Base-by-base conservation (phyloP, 2,113 vertebrate genomes). In the Pollimyrus isidori region DNA sequence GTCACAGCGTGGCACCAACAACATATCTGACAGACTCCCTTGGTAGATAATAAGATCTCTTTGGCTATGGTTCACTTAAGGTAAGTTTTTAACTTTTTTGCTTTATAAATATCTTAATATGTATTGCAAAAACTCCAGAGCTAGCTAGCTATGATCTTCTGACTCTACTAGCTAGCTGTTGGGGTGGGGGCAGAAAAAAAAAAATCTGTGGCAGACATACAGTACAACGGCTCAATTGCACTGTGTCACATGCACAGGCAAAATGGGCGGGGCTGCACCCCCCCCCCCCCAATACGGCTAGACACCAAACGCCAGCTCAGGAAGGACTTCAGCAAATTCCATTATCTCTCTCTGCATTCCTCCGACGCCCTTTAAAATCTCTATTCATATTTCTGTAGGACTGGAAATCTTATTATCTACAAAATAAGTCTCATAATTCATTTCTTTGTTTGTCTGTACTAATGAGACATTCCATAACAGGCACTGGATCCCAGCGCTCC, bases 381-480 rank as follows among this genome's bases (percentile, higher is more conserved):
- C 82, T 45, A 84, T 84, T 46, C 82, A 46, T 46, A 48, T 48
- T 46, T 46, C 42, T 48, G 45, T 84, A 48, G 39, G 82, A 84
- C 23, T 84, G 45, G 48, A 84, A 84, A 84, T 84, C 82, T 48
- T 48, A 84, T 46, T 46, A 84, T 84, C 82, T 48, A 84, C 82
- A 84, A n/a, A 84, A 84, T 46, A 84, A 84, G 82, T 84, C 82
- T 48, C 82, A 48, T 84, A 84, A 48, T 84, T 84, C 82, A 84
- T 46, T 84, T 84, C 45, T 84, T 46, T 84, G 82, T 84, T 84
- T 84, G 45, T 84, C 82, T 48, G 42, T 84, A 48, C 39, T 84
- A 84, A 84, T 84, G 82, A 84, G 82, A 84, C 39, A 4, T 11
- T 48, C 82, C 21, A 84, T n/a, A 84, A 48, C 82, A 45, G 21